phyloP scores from a whole-genome alignment of 2,888 invertebrate genomes.

The Chrysotoxum bicinctum region DNA sequence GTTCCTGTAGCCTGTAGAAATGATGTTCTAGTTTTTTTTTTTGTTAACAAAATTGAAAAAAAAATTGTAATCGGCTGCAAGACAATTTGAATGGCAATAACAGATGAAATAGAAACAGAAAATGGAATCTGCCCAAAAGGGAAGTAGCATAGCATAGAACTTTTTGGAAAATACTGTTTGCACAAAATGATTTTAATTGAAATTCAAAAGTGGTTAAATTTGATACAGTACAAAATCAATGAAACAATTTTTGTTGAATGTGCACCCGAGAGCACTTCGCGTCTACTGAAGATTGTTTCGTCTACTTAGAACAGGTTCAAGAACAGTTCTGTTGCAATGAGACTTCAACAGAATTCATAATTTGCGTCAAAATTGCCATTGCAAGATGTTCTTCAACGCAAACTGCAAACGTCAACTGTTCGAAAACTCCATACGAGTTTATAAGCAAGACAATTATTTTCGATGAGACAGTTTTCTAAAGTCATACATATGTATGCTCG shows the following conservation, averaged over 20 bases:
- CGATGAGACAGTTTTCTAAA: no score
- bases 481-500: no score
- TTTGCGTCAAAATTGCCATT: no score
- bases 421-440: no score
- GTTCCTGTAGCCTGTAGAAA: slow-evolving; percentile 16
- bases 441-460: no score
- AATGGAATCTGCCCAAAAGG: background rate
- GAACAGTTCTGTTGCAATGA: no score
- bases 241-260: background rate
- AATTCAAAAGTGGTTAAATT: background rate
- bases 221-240: background rate
- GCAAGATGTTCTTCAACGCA: no score
- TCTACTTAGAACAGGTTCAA: no score
- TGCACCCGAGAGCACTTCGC: no score
- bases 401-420: no score
- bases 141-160: background rate
- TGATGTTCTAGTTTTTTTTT: slow-evolving; percentile 22
- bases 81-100: slow-evolving; percentile 26
- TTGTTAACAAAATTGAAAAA: slow-evolving; percentile 8
- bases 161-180: background rate
- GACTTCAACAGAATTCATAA: no score
- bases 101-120: slow-evolving; percentile 24
- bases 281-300: no score
- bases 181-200: background rate
- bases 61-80: slow-evolving; percentile 21